Conservation (phyloP, 2,113 vertebrate genomes). For the Paratilapia polleni region DNA sequence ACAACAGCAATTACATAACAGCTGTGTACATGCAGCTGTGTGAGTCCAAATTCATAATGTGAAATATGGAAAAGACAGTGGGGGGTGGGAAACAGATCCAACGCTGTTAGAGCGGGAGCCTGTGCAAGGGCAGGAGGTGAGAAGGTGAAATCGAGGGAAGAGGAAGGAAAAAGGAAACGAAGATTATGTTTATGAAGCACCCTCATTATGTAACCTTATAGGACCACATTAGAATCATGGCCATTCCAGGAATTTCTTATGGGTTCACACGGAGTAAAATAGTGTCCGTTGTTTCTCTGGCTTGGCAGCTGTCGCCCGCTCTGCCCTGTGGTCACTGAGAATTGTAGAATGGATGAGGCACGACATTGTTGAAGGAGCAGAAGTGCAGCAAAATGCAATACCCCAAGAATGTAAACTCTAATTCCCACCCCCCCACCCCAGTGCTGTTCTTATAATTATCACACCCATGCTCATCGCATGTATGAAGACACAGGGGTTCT, state of each 20-base stretch:
- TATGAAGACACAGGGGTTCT: neutral
- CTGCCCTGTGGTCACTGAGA: conserved; percentile 57
- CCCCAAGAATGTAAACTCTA: conserved; percentile 59
- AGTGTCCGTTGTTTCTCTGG: conserved; percentile 62
- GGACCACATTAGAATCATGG: conserved; percentile 47
- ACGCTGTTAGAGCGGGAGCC: neutral
- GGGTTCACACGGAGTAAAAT: conserved; percentile 52
- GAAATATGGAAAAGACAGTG: conserved; percentile 23
- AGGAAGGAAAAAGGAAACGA: conserved; percentile 59
- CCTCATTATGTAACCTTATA: conserved; percentile 73
- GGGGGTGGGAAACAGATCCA: conserved; percentile 7
- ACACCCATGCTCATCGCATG: conserved; percentile 28
- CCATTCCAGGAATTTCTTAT: conserved; percentile 65
- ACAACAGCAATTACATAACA: conserved; percentile 52
- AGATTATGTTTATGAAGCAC: conserved; percentile 65
- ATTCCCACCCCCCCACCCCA: neutral
- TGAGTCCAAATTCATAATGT: conserved; percentile 11
- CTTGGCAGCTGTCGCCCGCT: conserved; percentile 68
- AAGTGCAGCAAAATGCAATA: conserved; percentile 69
- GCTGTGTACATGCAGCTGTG: conserved; percentile 53
- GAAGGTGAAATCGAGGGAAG: conserved; percentile 45
- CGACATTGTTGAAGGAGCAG: conserved; percentile 65
- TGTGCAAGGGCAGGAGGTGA: conserved; percentile 1
- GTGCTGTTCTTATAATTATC: conserved; percentile 52
- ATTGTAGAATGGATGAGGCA: conserved; percentile 56